Conservation (phyloP, 2,888 invertebrate genomes). For the Hydriomena furcata region DNA sequence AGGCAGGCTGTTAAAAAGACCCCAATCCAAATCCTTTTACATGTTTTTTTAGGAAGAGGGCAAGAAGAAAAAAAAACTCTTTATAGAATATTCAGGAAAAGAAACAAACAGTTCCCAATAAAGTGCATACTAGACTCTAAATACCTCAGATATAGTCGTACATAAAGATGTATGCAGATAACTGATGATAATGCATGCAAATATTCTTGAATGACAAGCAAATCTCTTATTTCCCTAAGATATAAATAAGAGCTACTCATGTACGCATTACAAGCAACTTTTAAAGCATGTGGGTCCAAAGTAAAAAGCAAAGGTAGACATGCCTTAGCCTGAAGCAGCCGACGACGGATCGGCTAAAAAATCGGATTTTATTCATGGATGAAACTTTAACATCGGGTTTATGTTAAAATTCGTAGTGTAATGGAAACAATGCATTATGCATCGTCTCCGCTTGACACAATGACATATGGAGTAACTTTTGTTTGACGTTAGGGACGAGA, state of each 20-base stretch:
- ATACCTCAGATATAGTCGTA: too few species aligned
- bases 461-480: slow-evolving; percentile 76
- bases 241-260: slow-evolving; percentile 30
- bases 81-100: not conserved
- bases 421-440: slow-evolving; percentile 82
- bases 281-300: slow-evolving; percentile 28
- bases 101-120: not conserved
- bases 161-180: too few species aligned
- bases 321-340: slow-evolving; percentile 40
- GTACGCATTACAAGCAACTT: slow-evolving; percentile 29
- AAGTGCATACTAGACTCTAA: too few species aligned
- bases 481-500: slow-evolving; percentile 71
- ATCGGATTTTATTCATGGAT: slow-evolving; percentile 76
- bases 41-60: too few species aligned
- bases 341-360: slow-evolving; percentile 61
- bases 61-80: too few species aligned
- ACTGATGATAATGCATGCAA: too few species aligned
- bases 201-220: not conserved
- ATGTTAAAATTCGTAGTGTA: slow-evolving; percentile 81
- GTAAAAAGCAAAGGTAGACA: slow-evolving; percentile 55
- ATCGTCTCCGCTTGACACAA: slow-evolving; percentile 70
- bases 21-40: too few species aligned
- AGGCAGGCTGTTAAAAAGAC: too few species aligned
- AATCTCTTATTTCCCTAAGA: slow-evolving; percentile 13
- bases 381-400: slow-evolving; percentile 79